These are phyloP conservation scores for Crambe crambe DNA, from an alignment of 37 sponge, comb jelly and placozoan species.

Conservation along the genomic window DNA sequence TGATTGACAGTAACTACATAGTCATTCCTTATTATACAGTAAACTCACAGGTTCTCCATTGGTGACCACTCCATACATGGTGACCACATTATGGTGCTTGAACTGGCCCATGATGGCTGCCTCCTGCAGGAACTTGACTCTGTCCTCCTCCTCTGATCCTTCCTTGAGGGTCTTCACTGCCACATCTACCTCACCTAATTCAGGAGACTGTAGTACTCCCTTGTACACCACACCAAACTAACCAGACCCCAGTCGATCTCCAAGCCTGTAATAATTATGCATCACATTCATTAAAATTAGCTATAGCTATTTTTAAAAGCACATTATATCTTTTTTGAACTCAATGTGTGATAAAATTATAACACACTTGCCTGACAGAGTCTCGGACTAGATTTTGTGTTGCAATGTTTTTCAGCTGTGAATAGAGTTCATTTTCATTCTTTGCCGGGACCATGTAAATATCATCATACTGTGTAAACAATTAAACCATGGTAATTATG, in stretches of 20 bases:
- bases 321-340: too few species aligned
- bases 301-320: too few species aligned
- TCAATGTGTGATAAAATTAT: too few species aligned
- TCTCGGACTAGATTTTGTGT: not conserved
- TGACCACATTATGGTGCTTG: constrained; percentile 8
- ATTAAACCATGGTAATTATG: too few species aligned
- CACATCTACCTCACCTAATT: constrained; percentile 10
- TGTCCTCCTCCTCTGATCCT: constrained; percentile 15
- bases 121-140: constrained; percentile 21
- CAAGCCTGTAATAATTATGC: not conserved
- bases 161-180: constrained; percentile 39
- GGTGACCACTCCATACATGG: constrained; percentile 3
- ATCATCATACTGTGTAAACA: not conserved
- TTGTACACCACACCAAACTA: constrained; percentile 20
- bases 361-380: not conserved
- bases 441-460: not conserved
- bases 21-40: not conserved
- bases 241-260: constrained; percentile 16
- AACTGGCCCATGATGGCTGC: constrained; percentile 22
- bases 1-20: not conserved
- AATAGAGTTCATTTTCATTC: not conserved
- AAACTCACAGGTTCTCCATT: constrained; percentile 14
- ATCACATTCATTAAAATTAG: not conserved
- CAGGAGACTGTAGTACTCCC: constrained; percentile 11
- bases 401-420: not conserved